A percentile compares a stretch with the other conserved stretches of the same genome.
Conservation (phyloP, 2,888 invertebrate species). For the Polydrusus pterygomalis region DNA sequence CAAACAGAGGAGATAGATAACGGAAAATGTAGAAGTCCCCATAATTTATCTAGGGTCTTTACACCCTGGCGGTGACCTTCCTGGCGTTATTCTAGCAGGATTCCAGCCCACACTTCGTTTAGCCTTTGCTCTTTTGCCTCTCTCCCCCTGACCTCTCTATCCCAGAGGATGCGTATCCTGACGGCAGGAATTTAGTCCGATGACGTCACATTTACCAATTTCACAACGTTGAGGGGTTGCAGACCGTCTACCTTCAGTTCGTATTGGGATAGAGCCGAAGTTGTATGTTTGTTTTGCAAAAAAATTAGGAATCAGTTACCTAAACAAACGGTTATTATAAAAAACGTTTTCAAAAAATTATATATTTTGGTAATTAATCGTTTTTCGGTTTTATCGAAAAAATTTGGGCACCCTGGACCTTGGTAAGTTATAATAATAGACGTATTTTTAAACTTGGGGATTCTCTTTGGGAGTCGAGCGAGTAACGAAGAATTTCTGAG, state of each 20-base stretch:
- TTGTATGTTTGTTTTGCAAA: background rate
- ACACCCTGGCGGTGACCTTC: background rate
- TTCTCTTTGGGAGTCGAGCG: too few relatives aligned
- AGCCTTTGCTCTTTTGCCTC: background rate
- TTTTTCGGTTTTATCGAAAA: too few relatives aligned
- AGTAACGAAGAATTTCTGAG: too few relatives aligned
- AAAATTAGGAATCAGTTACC: too few relatives aligned
- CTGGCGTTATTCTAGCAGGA: background rate
- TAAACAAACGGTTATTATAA: too few relatives aligned
- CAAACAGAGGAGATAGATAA: too few relatives aligned
- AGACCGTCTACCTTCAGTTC: background rate
- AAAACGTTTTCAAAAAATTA: too few relatives aligned
- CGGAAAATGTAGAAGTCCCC: too few relatives aligned
- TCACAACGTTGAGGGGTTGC: background rate
- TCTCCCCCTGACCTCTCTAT: background rate
- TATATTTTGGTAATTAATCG: too few relatives aligned
- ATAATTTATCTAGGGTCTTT: background rate
- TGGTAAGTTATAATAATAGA: too few relatives aligned
- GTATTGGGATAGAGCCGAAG: background rate
- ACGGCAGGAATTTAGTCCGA: slow-evolving; percentile 9
- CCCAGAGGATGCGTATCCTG: slow-evolving; percentile 8
- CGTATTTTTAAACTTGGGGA: too few relatives aligned
- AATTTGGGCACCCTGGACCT: too few relatives aligned
- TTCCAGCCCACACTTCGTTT: background rate
- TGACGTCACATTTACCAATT: background rate